Conservation (phyloP, 92 coral and sea anemone genomes). For the Porites rus region DNA sequence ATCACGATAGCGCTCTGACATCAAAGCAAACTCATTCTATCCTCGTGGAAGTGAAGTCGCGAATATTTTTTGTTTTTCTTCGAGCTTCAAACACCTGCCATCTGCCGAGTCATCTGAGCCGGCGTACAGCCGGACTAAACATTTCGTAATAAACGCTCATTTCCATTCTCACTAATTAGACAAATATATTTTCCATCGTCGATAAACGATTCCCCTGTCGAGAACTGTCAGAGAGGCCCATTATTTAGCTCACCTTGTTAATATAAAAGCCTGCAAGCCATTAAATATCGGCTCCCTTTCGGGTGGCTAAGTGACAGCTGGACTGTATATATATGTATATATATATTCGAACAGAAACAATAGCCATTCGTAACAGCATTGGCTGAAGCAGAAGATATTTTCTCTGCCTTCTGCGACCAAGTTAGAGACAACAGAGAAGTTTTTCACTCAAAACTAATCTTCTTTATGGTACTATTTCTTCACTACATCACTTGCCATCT, state of each 20-base stretch:
- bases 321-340: neutral
- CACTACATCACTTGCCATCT: neutral
- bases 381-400: neutral
- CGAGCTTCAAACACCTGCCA: slow-evolving; percentile 30
- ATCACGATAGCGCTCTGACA: neutral
- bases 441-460: neutral
- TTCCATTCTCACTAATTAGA: neutral
- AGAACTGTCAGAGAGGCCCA: neutral
- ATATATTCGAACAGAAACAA: neutral
- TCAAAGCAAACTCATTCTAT: neutral
- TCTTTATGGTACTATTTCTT: neutral
- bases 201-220: neutral
- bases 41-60: neutral
- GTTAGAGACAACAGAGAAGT: neutral
- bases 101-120: neutral
- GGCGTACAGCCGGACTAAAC: neutral
- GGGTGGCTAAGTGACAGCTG: slow-evolving; percentile 29
- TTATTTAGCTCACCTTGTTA: slow-evolving; percentile 16
- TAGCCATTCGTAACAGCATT: neutral
- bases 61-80: neutral
- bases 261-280: slow-evolving; percentile 31
- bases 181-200: neutral
- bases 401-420: neutral
- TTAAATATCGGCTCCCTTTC: neutral
- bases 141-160: neutral